Percentiles rank a stretch among this genome's conserved stretches.
phyloP scores from a whole-genome alignment of 2,113 vertebrate species.

The Regulus satrapa region DNA sequence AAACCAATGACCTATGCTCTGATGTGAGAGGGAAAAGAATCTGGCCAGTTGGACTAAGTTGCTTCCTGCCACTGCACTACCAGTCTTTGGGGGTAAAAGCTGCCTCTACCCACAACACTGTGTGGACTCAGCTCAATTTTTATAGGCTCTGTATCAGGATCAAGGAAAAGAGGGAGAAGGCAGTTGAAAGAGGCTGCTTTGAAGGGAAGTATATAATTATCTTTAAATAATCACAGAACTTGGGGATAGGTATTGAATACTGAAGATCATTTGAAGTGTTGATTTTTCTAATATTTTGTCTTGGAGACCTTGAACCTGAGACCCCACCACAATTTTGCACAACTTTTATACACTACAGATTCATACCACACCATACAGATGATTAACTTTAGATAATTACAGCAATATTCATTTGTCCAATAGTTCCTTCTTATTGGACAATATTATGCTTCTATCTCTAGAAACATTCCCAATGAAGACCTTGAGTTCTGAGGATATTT shows the following conservation, averaged over 20 bases:
- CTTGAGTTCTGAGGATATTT: background rate
- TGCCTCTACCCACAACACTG: background rate
- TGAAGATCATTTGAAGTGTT: background rate
- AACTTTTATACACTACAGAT: background rate
- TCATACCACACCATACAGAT: background rate
- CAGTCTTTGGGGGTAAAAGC: background rate
- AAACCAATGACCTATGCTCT: background rate
- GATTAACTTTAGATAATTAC: background rate
- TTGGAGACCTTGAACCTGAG: background rate
- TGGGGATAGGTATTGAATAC: background rate
- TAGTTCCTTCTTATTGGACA: background rate
- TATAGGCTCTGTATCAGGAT: background rate
- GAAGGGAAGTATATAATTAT: background rate
- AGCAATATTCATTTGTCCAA: background rate
- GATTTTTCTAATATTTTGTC: background rate
- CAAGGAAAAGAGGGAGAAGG: background rate
- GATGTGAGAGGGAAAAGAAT: background rate
- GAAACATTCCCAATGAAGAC: conserved; percentile 8
- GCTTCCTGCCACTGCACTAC: background rate
- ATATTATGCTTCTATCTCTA: conserved; percentile 15
- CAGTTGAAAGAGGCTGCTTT: background rate
- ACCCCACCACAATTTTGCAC: background rate
- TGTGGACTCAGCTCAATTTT: background rate
- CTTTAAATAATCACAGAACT: background rate
- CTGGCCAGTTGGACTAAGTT: background rate